phyloP scores from a whole-genome alignment of 2,113 vertebrate species.

The Actenoides lindsayi region DNA sequence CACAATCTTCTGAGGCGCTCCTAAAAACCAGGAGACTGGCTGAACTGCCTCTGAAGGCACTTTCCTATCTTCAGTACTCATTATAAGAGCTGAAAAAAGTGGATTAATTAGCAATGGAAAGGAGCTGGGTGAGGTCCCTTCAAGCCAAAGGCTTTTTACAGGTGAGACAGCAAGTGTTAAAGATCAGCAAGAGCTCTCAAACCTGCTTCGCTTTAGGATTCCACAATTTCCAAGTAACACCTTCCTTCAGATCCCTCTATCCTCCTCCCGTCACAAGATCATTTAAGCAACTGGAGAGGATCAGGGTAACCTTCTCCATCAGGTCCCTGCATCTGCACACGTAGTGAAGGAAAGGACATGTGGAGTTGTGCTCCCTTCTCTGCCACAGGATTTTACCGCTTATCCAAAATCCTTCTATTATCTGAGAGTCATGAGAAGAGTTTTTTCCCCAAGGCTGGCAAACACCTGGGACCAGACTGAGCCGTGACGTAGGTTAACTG shows the following conservation, averaged over 20 bases:
- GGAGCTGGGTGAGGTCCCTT: not conserved
- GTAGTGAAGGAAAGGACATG: not conserved
- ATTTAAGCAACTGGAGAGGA: not conserved
- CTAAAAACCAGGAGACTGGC: not conserved
- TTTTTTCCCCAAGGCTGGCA: not conserved
- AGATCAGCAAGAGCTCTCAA: not conserved
- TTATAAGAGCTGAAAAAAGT: not conserved
- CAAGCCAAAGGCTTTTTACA: not conserved
- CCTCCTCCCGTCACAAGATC: not conserved
- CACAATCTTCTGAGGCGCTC: not conserved
- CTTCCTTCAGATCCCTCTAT: not conserved
- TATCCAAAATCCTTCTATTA: not conserved
- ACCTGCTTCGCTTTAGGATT: not conserved
- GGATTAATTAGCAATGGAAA: not conserved
- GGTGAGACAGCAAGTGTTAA: accelerated
- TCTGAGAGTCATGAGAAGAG: not conserved
- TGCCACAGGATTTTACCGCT: not conserved
- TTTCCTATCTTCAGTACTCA: not conserved
- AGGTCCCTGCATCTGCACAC: accelerated
- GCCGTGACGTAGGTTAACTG: not conserved
- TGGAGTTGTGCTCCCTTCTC: not conserved
- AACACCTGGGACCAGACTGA: not conserved
- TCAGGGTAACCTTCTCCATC: not conserved
- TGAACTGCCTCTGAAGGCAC: not conserved
- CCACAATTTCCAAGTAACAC: not conserved